These are phyloP conservation scores for Nothura maculosa DNA, from an alignment of 2,797 vertebrate genomes.

Conservation along the genomic window DNA sequence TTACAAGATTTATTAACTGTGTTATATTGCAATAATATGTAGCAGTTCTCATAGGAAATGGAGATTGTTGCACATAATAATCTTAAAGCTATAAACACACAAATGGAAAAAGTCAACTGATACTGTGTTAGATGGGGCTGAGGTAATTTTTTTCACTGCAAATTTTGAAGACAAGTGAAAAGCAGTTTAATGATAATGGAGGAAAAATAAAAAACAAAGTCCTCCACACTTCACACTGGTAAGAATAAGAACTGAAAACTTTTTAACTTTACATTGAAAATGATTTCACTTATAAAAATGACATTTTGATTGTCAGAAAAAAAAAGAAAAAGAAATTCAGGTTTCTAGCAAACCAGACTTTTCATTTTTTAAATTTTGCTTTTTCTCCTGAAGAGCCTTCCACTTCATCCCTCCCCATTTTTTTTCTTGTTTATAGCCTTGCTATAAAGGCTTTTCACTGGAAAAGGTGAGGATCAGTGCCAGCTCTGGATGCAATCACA, in stretches of 20 bases:
- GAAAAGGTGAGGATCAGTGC: background rate
- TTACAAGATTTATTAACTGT: background rate
- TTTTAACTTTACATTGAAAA: background rate
- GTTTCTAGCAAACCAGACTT: background rate
- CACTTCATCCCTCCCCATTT: background rate
- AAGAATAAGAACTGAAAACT: background rate
- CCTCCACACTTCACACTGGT: background rate
- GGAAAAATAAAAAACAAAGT: background rate
- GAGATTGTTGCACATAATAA: background rate
- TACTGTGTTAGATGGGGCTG: background rate
- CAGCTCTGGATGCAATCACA: background rate
- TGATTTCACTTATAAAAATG: background rate
- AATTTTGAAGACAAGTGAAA: background rate
- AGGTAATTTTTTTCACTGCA: background rate
- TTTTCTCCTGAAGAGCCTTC: background rate
- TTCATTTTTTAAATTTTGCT: background rate
- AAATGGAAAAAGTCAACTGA: background rate
- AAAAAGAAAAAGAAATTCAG: background rate
- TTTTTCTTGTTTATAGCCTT: background rate
- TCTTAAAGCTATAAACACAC: background rate
- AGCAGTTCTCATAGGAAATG: background rate
- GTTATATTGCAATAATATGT: background rate
- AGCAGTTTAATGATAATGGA: background rate
- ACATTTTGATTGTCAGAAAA: background rate
- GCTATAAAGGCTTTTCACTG: background rate